Evolutionary conservation across 2,113 vertebrate species (phyloP).

Genomic region (Dascyllus trimaculatus): DNA sequence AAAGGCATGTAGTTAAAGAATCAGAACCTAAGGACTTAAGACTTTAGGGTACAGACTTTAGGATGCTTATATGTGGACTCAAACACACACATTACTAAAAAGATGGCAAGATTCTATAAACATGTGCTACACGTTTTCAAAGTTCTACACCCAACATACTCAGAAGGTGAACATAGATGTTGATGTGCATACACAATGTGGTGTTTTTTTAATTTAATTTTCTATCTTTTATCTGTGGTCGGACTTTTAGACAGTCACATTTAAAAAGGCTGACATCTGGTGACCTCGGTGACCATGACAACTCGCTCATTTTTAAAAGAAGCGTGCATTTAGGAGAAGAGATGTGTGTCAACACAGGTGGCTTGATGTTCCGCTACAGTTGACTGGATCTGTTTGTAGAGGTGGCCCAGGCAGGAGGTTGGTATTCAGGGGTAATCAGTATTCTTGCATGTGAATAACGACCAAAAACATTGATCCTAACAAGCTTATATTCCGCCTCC

Average conservation of each 20-base stretch:
- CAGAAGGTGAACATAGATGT: constrained; percentile 12
- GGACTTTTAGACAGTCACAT: background rate
- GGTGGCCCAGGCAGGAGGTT: constrained; percentile 8
- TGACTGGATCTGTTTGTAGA: constrained; percentile 63
- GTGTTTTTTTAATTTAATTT: background rate
- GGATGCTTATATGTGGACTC: no score
- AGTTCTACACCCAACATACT: background rate
- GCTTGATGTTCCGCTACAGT: constrained; percentile 29
- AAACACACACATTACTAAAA: background rate
- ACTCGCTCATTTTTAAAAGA: constrained; percentile 49
- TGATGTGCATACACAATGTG: background rate
- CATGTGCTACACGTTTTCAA: background rate
- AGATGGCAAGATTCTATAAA: constrained; percentile 8
- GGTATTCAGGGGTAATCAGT: constrained; percentile 5
- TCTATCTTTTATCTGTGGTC: background rate
- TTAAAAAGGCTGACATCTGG: constrained; percentile 43
- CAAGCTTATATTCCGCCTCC: background rate
- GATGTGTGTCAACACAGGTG: constrained; percentile 62
- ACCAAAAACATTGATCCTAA: background rate
- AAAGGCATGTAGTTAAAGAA: background rate
- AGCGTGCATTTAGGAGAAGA: constrained; percentile 23
- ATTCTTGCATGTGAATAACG: background rate
- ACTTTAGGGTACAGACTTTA: background rate
- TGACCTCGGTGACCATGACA: constrained; percentile 52
- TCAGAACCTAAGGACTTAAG: no score